A percentile compares a stretch with the other conserved stretches of the same genome.
Conservation (phyloP, 2,797 vertebrate genomes). For the Heterohyrax brucei region DNA sequence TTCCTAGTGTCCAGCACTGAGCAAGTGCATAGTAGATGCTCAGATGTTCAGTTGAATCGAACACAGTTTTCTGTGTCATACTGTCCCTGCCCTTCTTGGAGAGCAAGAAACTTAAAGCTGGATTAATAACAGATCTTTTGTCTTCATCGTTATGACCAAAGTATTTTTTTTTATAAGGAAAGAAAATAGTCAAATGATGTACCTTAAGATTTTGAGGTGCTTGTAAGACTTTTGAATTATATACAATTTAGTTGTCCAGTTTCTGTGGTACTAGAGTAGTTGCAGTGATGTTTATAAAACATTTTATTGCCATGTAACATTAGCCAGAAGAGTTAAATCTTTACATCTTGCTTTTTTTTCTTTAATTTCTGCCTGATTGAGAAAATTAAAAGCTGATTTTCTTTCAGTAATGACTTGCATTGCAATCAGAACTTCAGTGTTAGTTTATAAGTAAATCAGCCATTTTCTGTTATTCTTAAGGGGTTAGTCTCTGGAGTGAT, state of each 20-base stretch:
- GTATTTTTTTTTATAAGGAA: constrained; percentile 71
- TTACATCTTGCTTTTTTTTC: constrained; percentile 86
- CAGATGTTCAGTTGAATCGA: constrained; percentile 61
- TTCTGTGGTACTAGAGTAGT: constrained; percentile 77
- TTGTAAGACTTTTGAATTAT: constrained; percentile 66
- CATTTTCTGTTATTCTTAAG: constrained; percentile 92
- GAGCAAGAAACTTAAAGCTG: constrained; percentile 59
- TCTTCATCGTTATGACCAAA: constrained; percentile 58
- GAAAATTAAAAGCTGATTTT: constrained; percentile 88
- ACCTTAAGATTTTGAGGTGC: constrained; percentile 61
- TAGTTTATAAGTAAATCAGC: constrained; percentile 83
- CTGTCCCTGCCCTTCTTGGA: constrained; percentile 36
- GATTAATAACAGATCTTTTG: constrained; percentile 22
- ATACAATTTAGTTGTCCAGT: constrained; percentile 73
- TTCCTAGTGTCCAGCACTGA: constrained; percentile 7
- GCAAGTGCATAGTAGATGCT: constrained; percentile 5
- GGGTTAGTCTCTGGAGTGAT: constrained; percentile 91
- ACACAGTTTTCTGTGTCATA: constrained; percentile 28
- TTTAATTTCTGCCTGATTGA: constrained; percentile 87
- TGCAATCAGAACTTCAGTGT: constrained; percentile 82
- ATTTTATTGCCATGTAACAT: constrained; percentile 71
- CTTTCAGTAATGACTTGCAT: constrained; percentile 85
- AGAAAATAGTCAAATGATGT: constrained; percentile 39
- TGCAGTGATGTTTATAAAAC: constrained; percentile 73
- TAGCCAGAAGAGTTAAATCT: constrained; percentile 77